These are phyloP conservation scores for Holacanthus passer DNA, from an alignment of 2,113 vertebrate genomes.

Conservation along the genomic window DNA sequence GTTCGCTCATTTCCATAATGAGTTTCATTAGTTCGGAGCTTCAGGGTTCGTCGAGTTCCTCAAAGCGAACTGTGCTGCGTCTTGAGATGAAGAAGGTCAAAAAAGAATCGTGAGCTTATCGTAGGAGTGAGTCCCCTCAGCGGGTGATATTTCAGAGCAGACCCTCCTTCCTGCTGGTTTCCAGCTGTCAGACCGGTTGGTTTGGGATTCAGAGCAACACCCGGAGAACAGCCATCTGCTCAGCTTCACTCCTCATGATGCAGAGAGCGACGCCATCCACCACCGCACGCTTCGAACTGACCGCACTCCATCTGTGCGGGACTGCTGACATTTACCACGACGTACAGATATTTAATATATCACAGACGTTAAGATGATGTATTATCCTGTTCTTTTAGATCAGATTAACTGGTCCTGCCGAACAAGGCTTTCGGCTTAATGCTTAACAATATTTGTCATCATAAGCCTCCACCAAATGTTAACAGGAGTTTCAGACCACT, in stretches of 20 bases:
- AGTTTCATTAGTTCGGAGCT: background rate
- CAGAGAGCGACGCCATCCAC: background rate
- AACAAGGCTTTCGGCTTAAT: background rate
- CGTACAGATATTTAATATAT: background rate
- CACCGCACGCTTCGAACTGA: background rate
- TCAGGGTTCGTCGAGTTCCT: conserved; percentile 22
- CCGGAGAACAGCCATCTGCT: conserved; percentile 40
- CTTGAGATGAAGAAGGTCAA: conserved; percentile 39
- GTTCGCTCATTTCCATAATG: conserved; percentile 29
- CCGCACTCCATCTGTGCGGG: conserved; percentile 18
- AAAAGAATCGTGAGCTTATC: conserved; percentile 12
- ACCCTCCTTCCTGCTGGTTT: conserved; percentile 4
- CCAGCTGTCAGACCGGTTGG: conserved; percentile 36
- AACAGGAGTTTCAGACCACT: background rate
- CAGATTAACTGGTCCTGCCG: background rate
- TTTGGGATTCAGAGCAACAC: background rate
- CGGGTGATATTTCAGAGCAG: conserved; percentile 27
- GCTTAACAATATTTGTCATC: background rate
- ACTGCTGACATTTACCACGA: background rate
- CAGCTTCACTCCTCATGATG: background rate
- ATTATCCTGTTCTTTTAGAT: background rate
- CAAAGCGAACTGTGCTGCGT: background rate
- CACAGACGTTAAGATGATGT: background rate
- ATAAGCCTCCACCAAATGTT: background rate
- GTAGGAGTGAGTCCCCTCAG: conserved; percentile 14